Evolutionary conservation across 2,797 vertebrate species (phyloP).

Genomic region (Aselliscus stoliczkanus): DNA sequence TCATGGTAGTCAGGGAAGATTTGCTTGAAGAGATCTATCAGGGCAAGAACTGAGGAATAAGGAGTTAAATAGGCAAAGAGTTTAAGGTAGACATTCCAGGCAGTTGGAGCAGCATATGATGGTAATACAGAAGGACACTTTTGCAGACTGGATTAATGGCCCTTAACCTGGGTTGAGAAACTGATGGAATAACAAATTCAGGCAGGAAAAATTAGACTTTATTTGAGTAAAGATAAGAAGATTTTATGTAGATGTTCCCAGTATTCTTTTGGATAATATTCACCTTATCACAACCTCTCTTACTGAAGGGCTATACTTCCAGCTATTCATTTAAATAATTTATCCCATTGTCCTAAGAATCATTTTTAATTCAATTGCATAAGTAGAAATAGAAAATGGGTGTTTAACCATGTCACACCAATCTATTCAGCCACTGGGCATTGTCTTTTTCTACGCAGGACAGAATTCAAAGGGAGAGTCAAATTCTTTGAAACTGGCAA

Average conservation of each 20-base stretch:
- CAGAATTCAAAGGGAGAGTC: not conserved
- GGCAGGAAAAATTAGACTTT: not conserved
- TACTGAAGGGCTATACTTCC: not conserved
- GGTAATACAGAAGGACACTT: not conserved
- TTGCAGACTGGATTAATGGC: not conserved
- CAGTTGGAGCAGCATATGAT: not conserved
- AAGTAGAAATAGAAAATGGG: not conserved
- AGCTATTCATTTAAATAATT: not conserved
- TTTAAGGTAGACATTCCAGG: not conserved
- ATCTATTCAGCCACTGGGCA: not conserved
- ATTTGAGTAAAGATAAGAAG: not conserved
- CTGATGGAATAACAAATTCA: not conserved
- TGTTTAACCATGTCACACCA: not conserved
- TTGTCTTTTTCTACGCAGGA: not conserved
- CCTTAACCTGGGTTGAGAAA: not conserved
- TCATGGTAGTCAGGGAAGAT: not conserved
- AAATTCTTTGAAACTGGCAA: conserved; percentile 14
- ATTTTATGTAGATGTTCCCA: not conserved
- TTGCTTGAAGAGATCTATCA: not conserved
- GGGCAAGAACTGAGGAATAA: not conserved
- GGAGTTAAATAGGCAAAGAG: not conserved
- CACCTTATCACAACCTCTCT: not conserved
- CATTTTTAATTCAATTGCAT: not conserved
- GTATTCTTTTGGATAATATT: not conserved
- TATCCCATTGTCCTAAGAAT: not conserved